phyloP scores from a whole-genome alignment of 1,140 invertebrate genomes.

The Drosophila sulfurigaster region DNA sequence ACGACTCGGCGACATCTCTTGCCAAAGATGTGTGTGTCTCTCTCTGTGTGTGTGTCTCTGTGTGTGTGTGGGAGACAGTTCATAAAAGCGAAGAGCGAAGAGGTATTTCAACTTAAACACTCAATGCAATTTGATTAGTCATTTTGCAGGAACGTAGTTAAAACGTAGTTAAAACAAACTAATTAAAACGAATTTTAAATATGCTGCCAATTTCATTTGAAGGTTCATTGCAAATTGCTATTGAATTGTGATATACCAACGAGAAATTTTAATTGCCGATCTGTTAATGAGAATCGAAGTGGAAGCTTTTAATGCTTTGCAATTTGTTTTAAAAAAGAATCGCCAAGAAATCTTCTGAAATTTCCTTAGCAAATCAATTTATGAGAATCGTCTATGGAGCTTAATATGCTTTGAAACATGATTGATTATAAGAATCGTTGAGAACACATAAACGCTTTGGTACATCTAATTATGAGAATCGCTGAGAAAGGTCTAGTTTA shows the following conservation, averaged over 20 bases:
- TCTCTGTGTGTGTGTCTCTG: background rate
- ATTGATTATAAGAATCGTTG: too few species aligned
- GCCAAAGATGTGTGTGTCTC: too few species aligned
- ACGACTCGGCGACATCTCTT: conserved; percentile 21
- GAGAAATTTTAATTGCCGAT: too few species aligned
- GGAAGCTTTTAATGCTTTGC: too few species aligned
- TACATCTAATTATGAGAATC: background rate
- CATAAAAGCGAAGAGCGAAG: background rate
- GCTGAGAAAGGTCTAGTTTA: background rate
- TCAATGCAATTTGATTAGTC: conserved; percentile 46
- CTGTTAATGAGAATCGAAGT: too few species aligned
- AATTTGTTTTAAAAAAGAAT: too few species aligned
- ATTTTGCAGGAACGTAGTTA: conserved; percentile 13
- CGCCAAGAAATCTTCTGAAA: too few species aligned
- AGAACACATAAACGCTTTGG: too few species aligned
- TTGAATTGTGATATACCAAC: background rate
- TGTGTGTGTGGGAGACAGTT: background rate
- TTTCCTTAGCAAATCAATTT: too few species aligned
- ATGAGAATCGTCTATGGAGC: too few species aligned
- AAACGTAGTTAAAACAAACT: background rate
- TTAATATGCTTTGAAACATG: too few species aligned
- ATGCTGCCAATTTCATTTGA: background rate
- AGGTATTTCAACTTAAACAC: conserved; percentile 8
- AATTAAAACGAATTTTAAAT: conserved; percentile 18
- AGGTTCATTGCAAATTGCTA: background rate